Evolutionary conservation across 2,113 vertebrate genomes (phyloP), one percentile per base, ranked within the genome.

Genomic region (Rhinogobius similis): DNA sequence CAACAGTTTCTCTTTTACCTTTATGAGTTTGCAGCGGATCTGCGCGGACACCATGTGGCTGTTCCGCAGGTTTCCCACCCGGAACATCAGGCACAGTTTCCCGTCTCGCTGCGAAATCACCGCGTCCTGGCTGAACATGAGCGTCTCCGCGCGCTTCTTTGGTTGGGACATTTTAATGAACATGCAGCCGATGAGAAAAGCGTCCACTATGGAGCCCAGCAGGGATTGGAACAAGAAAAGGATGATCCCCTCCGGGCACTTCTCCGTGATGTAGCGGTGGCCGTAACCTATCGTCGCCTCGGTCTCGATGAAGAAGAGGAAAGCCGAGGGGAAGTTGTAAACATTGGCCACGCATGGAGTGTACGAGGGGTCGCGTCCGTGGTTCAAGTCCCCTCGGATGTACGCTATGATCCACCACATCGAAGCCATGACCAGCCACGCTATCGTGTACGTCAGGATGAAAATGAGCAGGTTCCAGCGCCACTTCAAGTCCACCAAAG

Each of bases 131-230:
- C 95, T 96, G 87, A 96, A 96, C 94, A 96, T 94, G 48, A 96
- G 93, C 53, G 95, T 96, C 93, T 96, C 95, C 0, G 95, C 95
- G 69, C 95, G 92, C 55, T 96, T 96, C 89, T 96, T 96, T 5
- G 95, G 95, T 59, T 96, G 95, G 18, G 95, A 96, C 95, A 96
- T 96, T 85, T 96, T 96, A 43, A 96, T 96, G 89, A 96, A 96
- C 95, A 96, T 96, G 86, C 95, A 96, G 61, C 95, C 95, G 65
- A 96, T 95, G 79, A 96, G 94, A 70, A 96, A 96, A 0, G 95
- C 95, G 64, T 96, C 95, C 59, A 96, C 95, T 10, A 96, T 94
- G 79, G 95, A 96, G 68, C 95, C 95, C 77, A 96, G 82, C 52
- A 96, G 84, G 1, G 95, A 96, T 87, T 96, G 95, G 88, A 96